Percentiles rank a stretch among this genome's conserved stretches.
Evolutionary conservation across 2,888 invertebrate species (phyloP).

Genomic region (Mythimna ferrago): DNA sequence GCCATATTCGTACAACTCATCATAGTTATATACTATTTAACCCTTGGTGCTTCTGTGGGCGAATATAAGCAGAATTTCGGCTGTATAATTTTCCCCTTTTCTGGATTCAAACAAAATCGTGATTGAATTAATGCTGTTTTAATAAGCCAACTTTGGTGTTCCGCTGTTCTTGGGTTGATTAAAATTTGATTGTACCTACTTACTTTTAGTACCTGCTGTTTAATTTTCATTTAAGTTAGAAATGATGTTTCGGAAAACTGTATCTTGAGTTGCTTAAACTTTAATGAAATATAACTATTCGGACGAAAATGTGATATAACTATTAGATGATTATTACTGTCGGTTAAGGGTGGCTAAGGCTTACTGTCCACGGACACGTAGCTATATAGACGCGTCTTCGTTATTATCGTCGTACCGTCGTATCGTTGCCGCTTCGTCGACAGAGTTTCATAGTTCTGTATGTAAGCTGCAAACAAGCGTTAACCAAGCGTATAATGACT

Average conservation of each 20-base stretch:
- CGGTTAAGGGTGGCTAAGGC: no score
- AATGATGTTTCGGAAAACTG: conserved; percentile 26
- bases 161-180: conserved; percentile 39
- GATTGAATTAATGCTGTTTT: conserved; percentile 64
- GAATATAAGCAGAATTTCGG: conserved; percentile 60
- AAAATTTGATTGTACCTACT: conserved; percentile 32
- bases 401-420: no score
- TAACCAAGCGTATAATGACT: no score
- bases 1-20: conserved; percentile 74
- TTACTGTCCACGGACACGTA: no score
- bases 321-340: no score
- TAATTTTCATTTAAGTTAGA: conserved; percentile 46
- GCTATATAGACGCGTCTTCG: no score
- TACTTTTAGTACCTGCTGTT: conserved; percentile 39
- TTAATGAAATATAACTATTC: background rate
- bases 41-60: conserved; percentile 60
- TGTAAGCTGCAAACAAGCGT: no score
- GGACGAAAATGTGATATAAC: no score
- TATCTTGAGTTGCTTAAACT: conserved; percentile 12
- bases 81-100: conserved; percentile 63
- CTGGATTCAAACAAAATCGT: conserved; percentile 64
- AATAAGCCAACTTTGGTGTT: conserved; percentile 51
- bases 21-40: conserved; percentile 73
- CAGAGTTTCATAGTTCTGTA: no score
- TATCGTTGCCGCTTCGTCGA: no score